Evolutionary conservation across 2,113 vertebrate genomes (phyloP), one percentile per base, ranked within the genome.

Genomic region (Platichthys stellatus): DNA sequence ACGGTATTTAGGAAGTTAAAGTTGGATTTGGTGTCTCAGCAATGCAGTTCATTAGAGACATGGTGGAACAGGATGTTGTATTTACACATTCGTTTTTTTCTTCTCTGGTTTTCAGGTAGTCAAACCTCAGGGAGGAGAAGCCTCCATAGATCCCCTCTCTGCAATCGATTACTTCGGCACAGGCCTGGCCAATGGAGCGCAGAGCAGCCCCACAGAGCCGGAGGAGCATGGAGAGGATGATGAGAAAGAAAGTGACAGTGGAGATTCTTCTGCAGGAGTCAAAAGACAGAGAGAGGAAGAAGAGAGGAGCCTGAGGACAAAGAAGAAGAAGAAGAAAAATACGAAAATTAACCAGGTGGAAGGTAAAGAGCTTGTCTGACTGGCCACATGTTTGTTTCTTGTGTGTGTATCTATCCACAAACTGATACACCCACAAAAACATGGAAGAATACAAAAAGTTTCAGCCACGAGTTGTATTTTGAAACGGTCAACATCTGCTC

Each of bases 81-180:
- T 12, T 2, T 1, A 5, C 3, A 20, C 12, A 4, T 9, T 24
- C 1, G 23, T 1, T 18, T 31, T 1, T 18, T 4, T 2, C 4
- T 78, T 10, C 9, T 12, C 10, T 61, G 0, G 79, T 43, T 60
- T 75, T 17, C 38, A 95, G 94, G 73, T 82, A 18, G 24, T 18
- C 54, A 91, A 67, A 53, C 69, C 81, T 59, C 83, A 85, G 4
- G 69, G 8, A 60, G 86, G 38, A 13, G 78, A 88, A 9, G 53
- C 35, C 8, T 75, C 80, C 3, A 47, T 73, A 5, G 66, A 89
- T 26, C 63, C 54, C 23, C 47, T 92, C 31, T 86, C 88, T 83
- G 81, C 68, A 23, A 93, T 94, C 57, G 85, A 92, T 74, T 95
- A 90, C 73, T 95, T 94, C 72, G 88, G 91, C 3, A 67, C 81